Percentiles rank a stretch among this genome's conserved stretches.
Conservation (phyloP, 1,140 invertebrate genomes). For the Ctenoplectra terminalis region DNA sequence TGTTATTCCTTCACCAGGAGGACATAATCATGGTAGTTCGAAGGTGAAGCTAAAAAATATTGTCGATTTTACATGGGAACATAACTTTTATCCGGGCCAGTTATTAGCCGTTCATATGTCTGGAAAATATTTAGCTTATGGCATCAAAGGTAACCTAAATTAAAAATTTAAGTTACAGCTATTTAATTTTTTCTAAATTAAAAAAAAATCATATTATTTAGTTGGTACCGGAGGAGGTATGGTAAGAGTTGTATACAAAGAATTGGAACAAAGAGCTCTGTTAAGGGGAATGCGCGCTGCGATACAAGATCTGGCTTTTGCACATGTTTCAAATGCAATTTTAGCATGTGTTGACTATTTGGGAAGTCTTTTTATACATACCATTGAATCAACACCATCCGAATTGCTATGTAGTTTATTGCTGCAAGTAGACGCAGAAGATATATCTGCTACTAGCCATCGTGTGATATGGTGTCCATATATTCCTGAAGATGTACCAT, state of each 20-base stretch:
- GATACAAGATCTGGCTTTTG: slow-evolving; percentile 95
- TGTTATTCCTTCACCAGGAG: slow-evolving; percentile 87
- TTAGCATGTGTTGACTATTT: slow-evolving; percentile 93
- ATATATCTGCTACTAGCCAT: slow-evolving; percentile 78
- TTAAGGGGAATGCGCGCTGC: slow-evolving; percentile 94
- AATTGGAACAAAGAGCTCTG: slow-evolving; percentile 89
- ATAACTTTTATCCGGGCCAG: slow-evolving; percentile 92
- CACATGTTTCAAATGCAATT: slow-evolving; percentile 90
- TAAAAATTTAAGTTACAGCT: not conserved
- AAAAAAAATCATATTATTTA: slow-evolving; percentile 62
- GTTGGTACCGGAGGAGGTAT: slow-evolving; percentile 88
- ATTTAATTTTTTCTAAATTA: not conserved
- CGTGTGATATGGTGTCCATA: slow-evolving; percentile 96
- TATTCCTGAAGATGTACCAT: slow-evolving; percentile 88
- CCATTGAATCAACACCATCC: slow-evolving; percentile 86
- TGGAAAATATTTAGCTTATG: slow-evolving; percentile 94
- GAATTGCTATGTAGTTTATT: slow-evolving; percentile 84
- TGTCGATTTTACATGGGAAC: slow-evolving; percentile 96
- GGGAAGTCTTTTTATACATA: slow-evolving; percentile 92
- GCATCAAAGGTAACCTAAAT: slow-evolving; percentile 89
- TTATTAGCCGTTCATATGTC: slow-evolving; percentile 94
- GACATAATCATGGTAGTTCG: slow-evolving; percentile 90
- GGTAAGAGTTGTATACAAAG: slow-evolving; percentile 91
- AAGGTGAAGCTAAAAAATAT: slow-evolving; percentile 95
- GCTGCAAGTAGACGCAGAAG: slow-evolving; percentile 81